Evolutionary conservation across 2,113 vertebrate species (phyloP), one percentile per base, ranked within the genome.

Genomic region (Eidolon helvum): DNA sequence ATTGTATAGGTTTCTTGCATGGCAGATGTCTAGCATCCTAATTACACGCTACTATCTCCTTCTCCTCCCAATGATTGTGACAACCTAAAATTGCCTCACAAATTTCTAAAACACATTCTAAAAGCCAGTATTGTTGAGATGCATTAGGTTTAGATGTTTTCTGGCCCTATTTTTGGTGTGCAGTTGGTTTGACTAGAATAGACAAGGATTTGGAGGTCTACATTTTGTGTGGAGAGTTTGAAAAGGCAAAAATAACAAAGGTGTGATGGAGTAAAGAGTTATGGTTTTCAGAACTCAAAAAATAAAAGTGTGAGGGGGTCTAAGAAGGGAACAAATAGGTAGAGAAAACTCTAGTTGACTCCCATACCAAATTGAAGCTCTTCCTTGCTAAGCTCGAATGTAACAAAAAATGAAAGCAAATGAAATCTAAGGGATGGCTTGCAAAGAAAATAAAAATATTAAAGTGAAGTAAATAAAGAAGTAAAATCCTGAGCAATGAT

Each of bases 151-250:
- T 68, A 91, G 28, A 15, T 79, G 38, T 33, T 87, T 71, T 53
- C n/a, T 59, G 35, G 40, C 57, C 92, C 15, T 66, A 1, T 71
- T 83, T 45, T 91, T n/a, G 7, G 3, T 33, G 22, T 75, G 38
- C 66, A 71, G 24, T 45, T 82, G 28, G 7, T 80, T 80, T 90
- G 9, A 79, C 7, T 38, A 38, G 38, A 90, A n/a, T 61, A 95
- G 72, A 71, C 35, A 59, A 69, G 48, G 26, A 65, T 86, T 50
- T 55, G 26, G 72, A 69, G 15, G 26, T 88, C 28, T 63, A 38
- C 48, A n/a, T 93, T 91, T 90, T 90, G 53, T 69, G 16, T 65
- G 57, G 88, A 94, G 57, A 80, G 12, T 85, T 63, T 86, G 84
- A 94, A 79, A 96, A 77, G 45, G 63, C 35, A 77, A 55, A 85